Evolutionary conservation across 2,888 invertebrate species (phyloP), one percentile per base, ranked within the genome.

Genomic region (Drosophila rubida): DNA sequence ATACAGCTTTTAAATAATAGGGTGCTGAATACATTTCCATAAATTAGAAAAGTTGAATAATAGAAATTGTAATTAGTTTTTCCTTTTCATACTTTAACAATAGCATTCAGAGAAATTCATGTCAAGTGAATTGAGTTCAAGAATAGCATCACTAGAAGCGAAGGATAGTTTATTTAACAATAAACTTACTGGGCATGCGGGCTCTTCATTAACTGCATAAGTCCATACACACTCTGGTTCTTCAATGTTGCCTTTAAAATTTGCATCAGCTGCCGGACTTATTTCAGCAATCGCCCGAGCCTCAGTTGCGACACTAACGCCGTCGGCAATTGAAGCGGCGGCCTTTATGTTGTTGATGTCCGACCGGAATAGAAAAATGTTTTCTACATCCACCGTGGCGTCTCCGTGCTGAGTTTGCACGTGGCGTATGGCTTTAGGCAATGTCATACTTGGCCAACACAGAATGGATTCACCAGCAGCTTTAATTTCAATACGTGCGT

Each of bases 311-410:
- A 13, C 46, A 14, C 6, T 6, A 14, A 23, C 44, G 27, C 22
- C 42, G 16, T 16, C 44, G 23, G 22, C 59, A 49, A 42, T 13
- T 39, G 23, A 7, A n/a, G 59, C 37, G 54, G 13, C 32, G 35
- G 16, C 54, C 27, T 37, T 49, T 48, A 27, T 42, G 46, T 9
- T 25, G 25, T 37, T 42, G 37, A 84, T 35, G 53, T 69, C 69
- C 62, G 63, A 55, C 45, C 54, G 79, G 50, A 90, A 79, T 9
- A 92, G 66, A n/a, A 92, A 80, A 13, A 79, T 79, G 60, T 79
- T 79, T n/a, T 71, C 57, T 27, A 69, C 48, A 42, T 79, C 79
- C n/a, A 75, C 80, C 1, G 71, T 48, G 4, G 41, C 69, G 41
- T 80, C 69, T 6, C 80, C 80, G 37, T 79, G 80, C 44, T 79